Conservation (phyloP, 2,797 vertebrate genomes). For the Chelon labrosus region DNA sequence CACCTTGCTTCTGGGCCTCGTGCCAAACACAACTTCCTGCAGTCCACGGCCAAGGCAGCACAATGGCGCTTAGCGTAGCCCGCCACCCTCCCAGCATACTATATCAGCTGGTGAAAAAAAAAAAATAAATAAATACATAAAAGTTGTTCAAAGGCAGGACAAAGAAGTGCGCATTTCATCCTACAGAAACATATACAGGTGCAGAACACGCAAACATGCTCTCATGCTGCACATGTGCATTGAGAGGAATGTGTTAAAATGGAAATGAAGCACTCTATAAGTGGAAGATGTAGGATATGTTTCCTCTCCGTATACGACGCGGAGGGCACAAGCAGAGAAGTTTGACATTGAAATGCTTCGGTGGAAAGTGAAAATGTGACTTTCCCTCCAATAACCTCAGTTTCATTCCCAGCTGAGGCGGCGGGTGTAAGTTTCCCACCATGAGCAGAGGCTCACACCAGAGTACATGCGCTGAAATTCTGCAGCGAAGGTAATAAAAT, state of each 20-base stretch:
- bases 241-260: slow-evolving; percentile 25
- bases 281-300: slow-evolving; percentile 3
- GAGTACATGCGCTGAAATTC: too few relatives aligned
- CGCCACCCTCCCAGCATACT: slow-evolving; percentile 53
- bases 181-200: slow-evolving; percentile 20
- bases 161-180: slow-evolving; percentile 38
- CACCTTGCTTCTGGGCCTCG: slow-evolving; percentile 75
- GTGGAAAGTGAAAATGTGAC: slow-evolving; percentile 56
- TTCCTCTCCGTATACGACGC: slow-evolving; percentile 10
- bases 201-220: background rate
- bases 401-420: slow-evolving; percentile 49
- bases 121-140: background rate
- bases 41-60: slow-evolving; percentile 55
- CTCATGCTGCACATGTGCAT: background rate
- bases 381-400: slow-evolving; percentile 42
- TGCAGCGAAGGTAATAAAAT: too few relatives aligned
- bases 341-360: slow-evolving; percentile 64
- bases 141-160: slow-evolving; percentile 64
- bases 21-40: slow-evolving; percentile 71
- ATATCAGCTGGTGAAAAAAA: slow-evolving; percentile 43
- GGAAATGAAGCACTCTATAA: slow-evolving; percentile 29
- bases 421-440: slow-evolving; percentile 30
- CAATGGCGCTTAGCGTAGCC: slow-evolving; percentile 56
- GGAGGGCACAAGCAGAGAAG: slow-evolving; percentile 52
- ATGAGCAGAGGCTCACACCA: background rate